Evolutionary conservation across 2,888 invertebrate species (phyloP).

Genomic region (Eilema griseolum): DNA sequence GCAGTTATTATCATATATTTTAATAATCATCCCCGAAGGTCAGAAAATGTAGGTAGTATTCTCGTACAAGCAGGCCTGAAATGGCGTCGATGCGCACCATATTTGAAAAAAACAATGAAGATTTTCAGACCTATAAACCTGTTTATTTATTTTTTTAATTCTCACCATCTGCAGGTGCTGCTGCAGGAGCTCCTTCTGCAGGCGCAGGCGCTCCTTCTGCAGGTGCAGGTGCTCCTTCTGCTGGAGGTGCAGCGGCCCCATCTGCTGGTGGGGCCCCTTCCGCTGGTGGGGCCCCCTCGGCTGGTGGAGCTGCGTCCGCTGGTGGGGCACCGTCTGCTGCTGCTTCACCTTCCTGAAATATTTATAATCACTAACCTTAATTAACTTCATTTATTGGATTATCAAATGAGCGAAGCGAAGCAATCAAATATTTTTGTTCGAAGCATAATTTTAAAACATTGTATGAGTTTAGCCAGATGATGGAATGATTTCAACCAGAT

Average conservation of each 20-base stretch:
- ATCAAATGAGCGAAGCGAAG: constrained; percentile 21
- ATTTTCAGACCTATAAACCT: no score
- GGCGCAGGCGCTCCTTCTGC: constrained; percentile 43
- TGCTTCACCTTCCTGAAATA: constrained; percentile 47
- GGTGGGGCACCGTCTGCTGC: constrained; percentile 44
- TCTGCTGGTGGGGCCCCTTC: constrained; percentile 56
- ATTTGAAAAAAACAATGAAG: no score
- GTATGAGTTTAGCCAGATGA: neutral
- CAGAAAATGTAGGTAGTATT: no score
- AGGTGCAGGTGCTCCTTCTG: constrained; percentile 48
- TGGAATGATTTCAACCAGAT: neutral
- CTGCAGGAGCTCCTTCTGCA: constrained; percentile 27
- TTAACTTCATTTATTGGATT: neutral
- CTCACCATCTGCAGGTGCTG: constrained; percentile 39
- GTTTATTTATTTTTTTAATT: no score
- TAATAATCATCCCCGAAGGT: no score
- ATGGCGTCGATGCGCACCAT: no score
- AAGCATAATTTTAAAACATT: neutral
- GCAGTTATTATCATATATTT: no score
- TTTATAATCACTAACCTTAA: neutral
- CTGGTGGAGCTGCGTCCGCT: constrained; percentile 57
- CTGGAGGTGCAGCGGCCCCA: constrained; percentile 45
- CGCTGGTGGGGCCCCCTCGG: constrained; percentile 44
- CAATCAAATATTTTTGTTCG: neutral
- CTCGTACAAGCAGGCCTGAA: no score